Conservation (phyloP, 1,140 invertebrate genomes). For the Plodia interpunctella region DNA sequence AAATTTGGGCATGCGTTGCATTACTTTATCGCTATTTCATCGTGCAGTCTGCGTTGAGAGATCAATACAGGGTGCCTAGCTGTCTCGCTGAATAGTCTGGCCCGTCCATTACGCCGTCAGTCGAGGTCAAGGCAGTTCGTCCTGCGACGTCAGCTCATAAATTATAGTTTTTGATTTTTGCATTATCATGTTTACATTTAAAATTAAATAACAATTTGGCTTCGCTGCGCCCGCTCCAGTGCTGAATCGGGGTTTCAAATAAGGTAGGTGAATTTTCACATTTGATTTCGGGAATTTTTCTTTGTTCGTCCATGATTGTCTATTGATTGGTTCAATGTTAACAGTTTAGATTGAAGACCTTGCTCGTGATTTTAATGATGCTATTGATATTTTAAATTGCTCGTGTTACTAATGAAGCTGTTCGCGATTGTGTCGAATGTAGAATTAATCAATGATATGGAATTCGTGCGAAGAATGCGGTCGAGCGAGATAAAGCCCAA, state of each 20-base stretch:
- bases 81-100: neutral
- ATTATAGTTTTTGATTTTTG: no score
- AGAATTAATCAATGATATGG: neutral
- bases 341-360: neutral
- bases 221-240: neutral
- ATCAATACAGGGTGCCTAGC: neutral
- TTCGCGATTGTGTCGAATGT: no score
- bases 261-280: neutral
- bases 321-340: neutral
- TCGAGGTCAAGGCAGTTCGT: neutral
- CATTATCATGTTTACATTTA: no score
- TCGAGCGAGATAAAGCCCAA: neutral
- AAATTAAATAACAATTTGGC: no score
- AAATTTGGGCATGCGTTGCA: constrained; percentile 6
- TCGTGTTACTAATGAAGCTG: no score
- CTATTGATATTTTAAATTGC: neutral
- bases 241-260: neutral
- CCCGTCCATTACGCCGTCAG: neutral
- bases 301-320: neutral
- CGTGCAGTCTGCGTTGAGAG: neutral
- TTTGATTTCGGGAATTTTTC: neutral
- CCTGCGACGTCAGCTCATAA: neutral
- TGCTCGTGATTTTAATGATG: neutral
- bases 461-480: neutral
- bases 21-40: neutral